phyloP scores from a whole-genome alignment of 2,888 invertebrate genomes.

The Elmis aenea region DNA sequence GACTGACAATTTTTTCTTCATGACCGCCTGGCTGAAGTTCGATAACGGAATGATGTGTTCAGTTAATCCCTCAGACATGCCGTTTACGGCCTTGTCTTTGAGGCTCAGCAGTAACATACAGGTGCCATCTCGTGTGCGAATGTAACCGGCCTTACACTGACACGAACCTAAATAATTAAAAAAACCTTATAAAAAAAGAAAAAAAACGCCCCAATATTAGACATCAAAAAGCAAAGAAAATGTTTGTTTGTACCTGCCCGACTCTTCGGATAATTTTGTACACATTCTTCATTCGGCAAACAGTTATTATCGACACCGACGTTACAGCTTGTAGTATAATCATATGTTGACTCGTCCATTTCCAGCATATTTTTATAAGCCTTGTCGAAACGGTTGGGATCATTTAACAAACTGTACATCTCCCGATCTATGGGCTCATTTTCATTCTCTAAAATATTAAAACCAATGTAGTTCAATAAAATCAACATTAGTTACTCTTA shows the following conservation, averaged over 20 bases:
- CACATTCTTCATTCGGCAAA: constrained; percentile 66
- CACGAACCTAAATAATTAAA: constrained; percentile 55
- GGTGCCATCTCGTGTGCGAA: constrained; percentile 44
- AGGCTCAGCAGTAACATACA: constrained; percentile 38
- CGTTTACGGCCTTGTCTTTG: constrained; percentile 35
- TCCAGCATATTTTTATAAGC: constrained; percentile 15
- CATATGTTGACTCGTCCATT: constrained; percentile 28
- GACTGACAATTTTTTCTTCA: constrained; percentile 57
- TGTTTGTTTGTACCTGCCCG: constrained; percentile 48
- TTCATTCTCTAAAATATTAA: too few relatives aligned
- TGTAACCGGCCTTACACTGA: constrained; percentile 62
- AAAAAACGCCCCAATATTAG: constrained; percentile 15
- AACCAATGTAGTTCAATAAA: not conserved
- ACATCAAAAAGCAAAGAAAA: too few relatives aligned
- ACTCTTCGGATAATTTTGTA: constrained; percentile 51
- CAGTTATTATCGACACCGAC: constrained; percentile 57
- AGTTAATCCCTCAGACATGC: constrained; percentile 28
- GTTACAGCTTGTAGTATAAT: constrained; percentile 50
- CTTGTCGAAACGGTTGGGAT: constrained; percentile 7
- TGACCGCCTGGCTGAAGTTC: constrained; percentile 39
- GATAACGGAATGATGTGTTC: constrained; percentile 29
- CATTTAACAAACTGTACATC: constrained; percentile 11
- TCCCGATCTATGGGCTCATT: too few relatives aligned
- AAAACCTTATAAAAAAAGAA: not conserved
- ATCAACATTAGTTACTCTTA: not conserved